Evolutionary conservation across 2,113 vertebrate genomes (phyloP), one percentile per base, ranked within the genome.

Genomic region (Pachycephala philippinensis): DNA sequence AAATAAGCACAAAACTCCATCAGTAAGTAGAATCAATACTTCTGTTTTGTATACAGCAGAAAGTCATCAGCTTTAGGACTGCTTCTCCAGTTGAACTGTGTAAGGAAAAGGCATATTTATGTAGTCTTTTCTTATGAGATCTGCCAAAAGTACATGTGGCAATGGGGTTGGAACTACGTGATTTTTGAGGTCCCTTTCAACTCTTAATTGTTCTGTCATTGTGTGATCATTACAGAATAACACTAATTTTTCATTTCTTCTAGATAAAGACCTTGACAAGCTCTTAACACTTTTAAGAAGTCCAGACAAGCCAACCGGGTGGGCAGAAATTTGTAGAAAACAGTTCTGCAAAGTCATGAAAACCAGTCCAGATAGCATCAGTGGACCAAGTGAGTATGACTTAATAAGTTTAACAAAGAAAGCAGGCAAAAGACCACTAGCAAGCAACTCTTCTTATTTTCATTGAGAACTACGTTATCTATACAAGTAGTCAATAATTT

Each of bases 311-410:
- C 98, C 98, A 44, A 91, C 82, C 0, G 94, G 63, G 27, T 99
- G 98, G 99, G 95, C 98, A 95, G 98, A 98, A 87, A 93, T 53
- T 76, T 99, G 98, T 95, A 97, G 97, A 89, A 98, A 83, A 92
- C 98, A 97, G 5, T 99, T 99, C 97, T 97, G 96, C 96, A 98
- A 97, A 97, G 96, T 96, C 72, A 98, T 99, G 98, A 98, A 96
- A 95, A 95, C 96, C 81, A 98, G 97, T 81, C 97, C 98, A 4
- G 90, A 94, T 79, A 12, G 64, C 59, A 64, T 99, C 47, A 97
- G 96, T 60, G 98, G 98, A 97, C 85, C 93, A 8, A 98, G 99
- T 99, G 86, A 98, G 98, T 97, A 92, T 88, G 69, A 50, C 33
- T 63, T 92, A 17, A 15, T 12, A 50, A 59, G 27, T 75, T 82